Percentiles rank a stretch among this genome's conserved stretches.
These are phyloP conservation scores for Papilio protenor DNA, from an alignment of 2,888 invertebrate species.

Conservation along the genomic window DNA sequence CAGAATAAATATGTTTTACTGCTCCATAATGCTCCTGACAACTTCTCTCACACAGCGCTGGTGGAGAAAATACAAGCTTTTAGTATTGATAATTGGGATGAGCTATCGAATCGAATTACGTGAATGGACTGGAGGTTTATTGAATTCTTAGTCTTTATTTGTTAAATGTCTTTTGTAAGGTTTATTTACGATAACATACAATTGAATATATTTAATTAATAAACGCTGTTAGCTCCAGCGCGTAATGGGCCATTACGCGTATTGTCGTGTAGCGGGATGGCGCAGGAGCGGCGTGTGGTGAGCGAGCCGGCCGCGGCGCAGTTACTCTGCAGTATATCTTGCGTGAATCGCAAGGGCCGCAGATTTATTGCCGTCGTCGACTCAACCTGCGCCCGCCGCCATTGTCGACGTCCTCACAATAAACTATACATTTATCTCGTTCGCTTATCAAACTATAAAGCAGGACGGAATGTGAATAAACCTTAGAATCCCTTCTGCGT, in stretches of 20 bases:
- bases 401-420: conserved; percentile 44
- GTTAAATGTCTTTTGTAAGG: background rate
- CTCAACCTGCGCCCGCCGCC: conserved; percentile 45
- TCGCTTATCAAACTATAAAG: conserved; percentile 46
- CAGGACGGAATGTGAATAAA: conserved; percentile 49
- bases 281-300: conserved; percentile 62
- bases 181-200: background rate
- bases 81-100: background rate
- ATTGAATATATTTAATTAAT: conserved; percentile 11
- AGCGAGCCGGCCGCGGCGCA: conserved; percentile 50
- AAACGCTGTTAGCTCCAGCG: background rate
- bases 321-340: conserved; percentile 55
- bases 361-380: conserved; percentile 67
- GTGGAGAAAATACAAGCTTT: background rate
- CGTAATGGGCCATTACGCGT: conserved; percentile 25
- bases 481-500: conserved; percentile 50
- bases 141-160: background rate
- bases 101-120: background rate
- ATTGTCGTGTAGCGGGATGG: conserved; percentile 47
- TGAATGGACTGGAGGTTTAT: background rate
- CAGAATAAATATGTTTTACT: background rate
- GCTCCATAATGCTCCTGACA: background rate
- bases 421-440: conserved; percentile 44
- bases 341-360: conserved; percentile 54
- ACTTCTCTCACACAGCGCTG: background rate